phyloP scores from a whole-genome alignment of 2,888 invertebrate species.

The Zelleria hepariella region DNA sequence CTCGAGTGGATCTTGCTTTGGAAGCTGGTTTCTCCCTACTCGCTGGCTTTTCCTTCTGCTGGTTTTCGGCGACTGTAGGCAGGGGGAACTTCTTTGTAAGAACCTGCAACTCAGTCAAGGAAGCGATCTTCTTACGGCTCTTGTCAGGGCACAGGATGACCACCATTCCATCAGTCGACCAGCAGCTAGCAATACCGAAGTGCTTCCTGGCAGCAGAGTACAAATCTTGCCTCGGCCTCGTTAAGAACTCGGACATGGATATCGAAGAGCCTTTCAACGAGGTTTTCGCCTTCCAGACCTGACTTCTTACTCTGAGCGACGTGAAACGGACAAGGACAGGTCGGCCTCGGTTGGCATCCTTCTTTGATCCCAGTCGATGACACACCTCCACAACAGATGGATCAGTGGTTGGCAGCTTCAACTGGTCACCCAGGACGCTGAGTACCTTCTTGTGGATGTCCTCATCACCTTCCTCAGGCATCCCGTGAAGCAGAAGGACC shows the following conservation, averaged over 20 bases:
- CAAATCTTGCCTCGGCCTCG: neutral
- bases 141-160: too few relatives aligned
- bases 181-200: constrained; percentile 6
- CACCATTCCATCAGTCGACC: constrained; percentile 9
- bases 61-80: neutral
- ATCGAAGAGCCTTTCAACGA: neutral
- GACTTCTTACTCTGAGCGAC: neutral
- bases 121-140: too few relatives aligned
- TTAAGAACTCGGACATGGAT: neutral
- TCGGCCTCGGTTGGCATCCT: neutral
- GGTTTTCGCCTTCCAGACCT: too few relatives aligned
- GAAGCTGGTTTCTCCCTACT: neutral
- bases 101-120: neutral
- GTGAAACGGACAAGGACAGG: neutral
- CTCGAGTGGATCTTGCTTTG: neutral
- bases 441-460: too few relatives aligned
- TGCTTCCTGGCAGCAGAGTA: constrained; percentile 10
- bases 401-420: neutral
- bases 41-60: neutral
- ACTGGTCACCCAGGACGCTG: neutral
- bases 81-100: neutral
- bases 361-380: too few relatives aligned
- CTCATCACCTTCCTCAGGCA: neutral
- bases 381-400: neutral
- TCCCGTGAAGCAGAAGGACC: neutral